Evolutionary conservation across 2,113 vertebrate species (phyloP), one percentile per base, ranked within the genome.

Genomic region (Theristicus caerulescens): DNA sequence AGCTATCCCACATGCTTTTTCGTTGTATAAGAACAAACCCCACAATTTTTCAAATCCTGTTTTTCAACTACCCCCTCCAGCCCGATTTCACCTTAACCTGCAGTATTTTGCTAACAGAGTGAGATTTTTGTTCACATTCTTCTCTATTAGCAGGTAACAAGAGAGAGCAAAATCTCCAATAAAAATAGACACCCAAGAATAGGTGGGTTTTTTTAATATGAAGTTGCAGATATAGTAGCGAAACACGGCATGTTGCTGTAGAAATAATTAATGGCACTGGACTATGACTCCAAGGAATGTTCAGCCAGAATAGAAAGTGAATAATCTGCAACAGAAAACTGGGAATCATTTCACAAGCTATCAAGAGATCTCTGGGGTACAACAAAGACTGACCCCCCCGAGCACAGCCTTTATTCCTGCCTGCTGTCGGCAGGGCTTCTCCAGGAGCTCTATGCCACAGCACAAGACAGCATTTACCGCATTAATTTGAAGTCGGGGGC

Each of bases 1-100:
- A 96, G 67, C 84, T 93, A 65, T 83, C 46, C 78, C 96, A 95
- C 94, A 93, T 77, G 82, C 34, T 90, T 94, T 86, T 67, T 82
- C 46, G 42, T 49, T 78, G n/a, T 49, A 6, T 17, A 80, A 80
- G 91, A 87, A 90, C 32, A 84, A 93, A 94, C 18, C 11, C 15
- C 34, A 86, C 40, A 69, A 47, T 54, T 85, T 76, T 78, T 86
- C 32, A 82, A 93, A 70, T 4, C 38, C 52, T 13, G 21, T 42
- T 94, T 85, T 88, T 79, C 47, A 62, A 52, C 40, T 62, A 47
- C 32, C 18, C 20, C 34, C 4, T 87, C 24, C 38, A 38, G 15
- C 24, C 62, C 2, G 3, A 91, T 42, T 79, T 62, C 74, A 66
- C 49, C 62, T 16, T 61, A 82, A 80, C 36, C 21, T 49, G 46